Conservation (phyloP, 2,797 vertebrate genomes). For the Alcedo atthis region DNA sequence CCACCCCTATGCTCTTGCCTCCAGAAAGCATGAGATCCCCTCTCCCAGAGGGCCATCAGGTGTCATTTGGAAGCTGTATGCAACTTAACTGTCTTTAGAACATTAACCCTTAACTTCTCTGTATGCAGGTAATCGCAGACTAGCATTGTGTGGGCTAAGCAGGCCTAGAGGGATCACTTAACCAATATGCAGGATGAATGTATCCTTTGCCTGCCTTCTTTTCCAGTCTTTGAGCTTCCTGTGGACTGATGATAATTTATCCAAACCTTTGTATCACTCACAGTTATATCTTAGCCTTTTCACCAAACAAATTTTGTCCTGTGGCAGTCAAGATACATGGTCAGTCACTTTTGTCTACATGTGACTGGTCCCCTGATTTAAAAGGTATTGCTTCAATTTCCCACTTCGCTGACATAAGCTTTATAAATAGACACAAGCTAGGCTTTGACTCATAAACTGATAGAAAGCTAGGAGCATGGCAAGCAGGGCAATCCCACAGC, state of each 20-base stretch:
- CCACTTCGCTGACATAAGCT: background rate
- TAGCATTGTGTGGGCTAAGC: background rate
- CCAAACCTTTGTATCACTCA: background rate
- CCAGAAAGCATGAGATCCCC: fast-evolving
- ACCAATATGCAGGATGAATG: background rate
- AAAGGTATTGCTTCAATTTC: background rate
- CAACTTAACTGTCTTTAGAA: background rate
- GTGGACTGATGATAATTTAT: background rate
- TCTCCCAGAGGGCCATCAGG: background rate
- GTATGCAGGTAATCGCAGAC: background rate
- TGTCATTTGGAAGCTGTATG: background rate
- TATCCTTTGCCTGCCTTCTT: background rate
- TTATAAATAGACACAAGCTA: background rate
- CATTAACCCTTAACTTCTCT: background rate
- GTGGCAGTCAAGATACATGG: background rate
- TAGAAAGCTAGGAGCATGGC: background rate
- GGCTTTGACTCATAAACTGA: background rate
- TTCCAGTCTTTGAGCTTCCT: background rate
- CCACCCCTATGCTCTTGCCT: background rate
- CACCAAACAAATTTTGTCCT: background rate
- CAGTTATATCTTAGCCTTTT: background rate
- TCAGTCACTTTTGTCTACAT: background rate
- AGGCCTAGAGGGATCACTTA: background rate
- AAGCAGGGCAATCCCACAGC: background rate
- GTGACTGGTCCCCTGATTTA: background rate